Conservation (phyloP, 2,888 invertebrate species). For the Aradus depressus region DNA sequence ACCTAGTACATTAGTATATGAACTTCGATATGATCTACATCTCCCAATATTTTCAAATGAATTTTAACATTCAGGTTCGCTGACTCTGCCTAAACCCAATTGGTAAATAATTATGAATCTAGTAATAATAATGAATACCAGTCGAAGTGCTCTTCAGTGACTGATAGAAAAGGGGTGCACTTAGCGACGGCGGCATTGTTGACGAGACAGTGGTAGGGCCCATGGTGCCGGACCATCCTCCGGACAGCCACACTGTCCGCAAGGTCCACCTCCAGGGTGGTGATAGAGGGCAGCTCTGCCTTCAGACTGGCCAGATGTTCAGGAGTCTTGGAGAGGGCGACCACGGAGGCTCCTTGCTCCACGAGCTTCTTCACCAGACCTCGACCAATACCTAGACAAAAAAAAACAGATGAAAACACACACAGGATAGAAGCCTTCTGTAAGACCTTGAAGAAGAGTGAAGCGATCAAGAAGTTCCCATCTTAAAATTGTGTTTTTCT, state of each 20-base stretch:
- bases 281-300: conserved; percentile 47
- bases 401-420: too few species aligned
- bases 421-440: too few species aligned
- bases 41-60: too few species aligned
- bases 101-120: too few species aligned
- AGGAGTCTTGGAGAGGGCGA: conserved; percentile 61
- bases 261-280: conserved; percentile 58
- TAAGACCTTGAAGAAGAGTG: too few species aligned
- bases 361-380: conserved; percentile 58
- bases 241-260: conserved; percentile 63
- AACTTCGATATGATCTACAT: too few species aligned
- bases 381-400: conserved; percentile 56
- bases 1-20: too few species aligned
- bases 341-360: conserved; percentile 58
- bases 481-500: too few species aligned
- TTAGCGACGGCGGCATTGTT: conserved; percentile 77
- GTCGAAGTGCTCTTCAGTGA: conserved; percentile 58
- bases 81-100: too few species aligned
- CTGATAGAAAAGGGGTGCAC: conserved; percentile 57
- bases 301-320: conserved; percentile 53
- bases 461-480: too few species aligned
- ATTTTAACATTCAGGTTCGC: too few species aligned
- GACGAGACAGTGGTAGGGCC: conserved; percentile 66
- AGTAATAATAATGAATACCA: conserved; percentile 50
- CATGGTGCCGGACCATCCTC: conserved; percentile 46